Evolutionary conservation across 2,888 invertebrate genomes (phyloP).

Genomic region (Orthonevra nobilis): DNA sequence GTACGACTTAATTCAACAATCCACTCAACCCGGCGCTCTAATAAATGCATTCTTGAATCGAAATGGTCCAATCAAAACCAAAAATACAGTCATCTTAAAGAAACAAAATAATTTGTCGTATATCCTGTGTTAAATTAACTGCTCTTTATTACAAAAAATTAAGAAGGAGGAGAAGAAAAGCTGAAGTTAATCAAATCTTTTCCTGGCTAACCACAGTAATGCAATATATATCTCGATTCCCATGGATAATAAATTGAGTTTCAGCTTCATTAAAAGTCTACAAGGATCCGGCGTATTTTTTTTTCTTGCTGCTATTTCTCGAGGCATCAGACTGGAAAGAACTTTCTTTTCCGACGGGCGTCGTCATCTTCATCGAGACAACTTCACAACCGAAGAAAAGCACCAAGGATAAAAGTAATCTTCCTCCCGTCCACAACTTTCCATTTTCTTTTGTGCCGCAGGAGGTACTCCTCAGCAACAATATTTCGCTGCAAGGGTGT

Average conservation of each 20-base stretch:
- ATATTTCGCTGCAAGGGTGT: slow-evolving; percentile 1
- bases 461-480: not conserved
- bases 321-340: slow-evolving; percentile 69
- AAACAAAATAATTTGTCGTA: too few relatives aligned
- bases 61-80: too few relatives aligned
- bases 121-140: too few relatives aligned
- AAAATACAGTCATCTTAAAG: too few relatives aligned
- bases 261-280: slow-evolving; percentile 69
- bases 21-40: too few relatives aligned
- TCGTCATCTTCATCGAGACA: slow-evolving; percentile 34
- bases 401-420: slow-evolving; percentile 39
- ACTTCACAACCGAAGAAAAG: slow-evolving; percentile 30
- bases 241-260: slow-evolving; percentile 70
- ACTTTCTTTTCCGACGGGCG: slow-evolving; percentile 64
- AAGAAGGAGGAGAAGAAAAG: slow-evolving; percentile 17
- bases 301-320: slow-evolving; percentile 15
- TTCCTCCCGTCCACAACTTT: slow-evolving; percentile 28
- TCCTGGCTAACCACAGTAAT: slow-evolving; percentile 58
- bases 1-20: too few relatives aligned
- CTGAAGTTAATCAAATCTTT: slow-evolving; percentile 59
- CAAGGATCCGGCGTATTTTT: slow-evolving; percentile 51
- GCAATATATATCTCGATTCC: slow-evolving; percentile 69
- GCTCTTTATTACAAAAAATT: not conserved
- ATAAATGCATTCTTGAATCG: too few relatives aligned
- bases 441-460: slow-evolving; percentile 42